phyloP scores from a whole-genome alignment of 2,113 vertebrate species.

The Erythrocercus mccallii region DNA sequence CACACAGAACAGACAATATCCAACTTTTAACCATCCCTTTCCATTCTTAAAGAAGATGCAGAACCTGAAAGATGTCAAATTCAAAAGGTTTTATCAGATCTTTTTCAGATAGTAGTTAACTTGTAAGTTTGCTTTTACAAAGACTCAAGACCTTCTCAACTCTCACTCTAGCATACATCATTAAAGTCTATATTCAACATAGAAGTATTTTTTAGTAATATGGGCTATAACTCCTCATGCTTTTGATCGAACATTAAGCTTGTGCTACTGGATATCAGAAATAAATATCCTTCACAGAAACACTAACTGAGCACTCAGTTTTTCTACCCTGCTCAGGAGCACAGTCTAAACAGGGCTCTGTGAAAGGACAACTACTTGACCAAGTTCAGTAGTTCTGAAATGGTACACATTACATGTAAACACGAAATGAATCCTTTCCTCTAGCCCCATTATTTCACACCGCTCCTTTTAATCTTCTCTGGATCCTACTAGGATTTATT shows the following conservation, averaged over 20 bases:
- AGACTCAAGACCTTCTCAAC: not conserved
- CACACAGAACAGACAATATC: not conserved
- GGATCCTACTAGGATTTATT: not conserved
- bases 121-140: not conserved
- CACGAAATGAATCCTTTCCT: not conserved
- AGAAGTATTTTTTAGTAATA: not conserved
- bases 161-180: not conserved
- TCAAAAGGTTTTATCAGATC: not conserved
- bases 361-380: not conserved
- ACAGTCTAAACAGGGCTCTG: not conserved
- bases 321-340: not conserved
- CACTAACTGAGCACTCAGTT: not conserved
- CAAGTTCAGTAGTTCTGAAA: not conserved
- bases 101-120: not conserved
- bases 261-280: not conserved
- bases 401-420: not conserved
- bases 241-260: not conserved
- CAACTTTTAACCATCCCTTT: not conserved
- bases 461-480: not conserved
- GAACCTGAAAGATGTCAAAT: not conserved
- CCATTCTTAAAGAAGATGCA: not conserved
- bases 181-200: not conserved
- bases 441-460: not conserved
- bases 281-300: not conserved
- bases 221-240: not conserved